Evolutionary conservation across 2,797 vertebrate genomes (phyloP), one percentile per base, ranked within the genome.

Genomic region (Mormyrus proboscirostris): DNA sequence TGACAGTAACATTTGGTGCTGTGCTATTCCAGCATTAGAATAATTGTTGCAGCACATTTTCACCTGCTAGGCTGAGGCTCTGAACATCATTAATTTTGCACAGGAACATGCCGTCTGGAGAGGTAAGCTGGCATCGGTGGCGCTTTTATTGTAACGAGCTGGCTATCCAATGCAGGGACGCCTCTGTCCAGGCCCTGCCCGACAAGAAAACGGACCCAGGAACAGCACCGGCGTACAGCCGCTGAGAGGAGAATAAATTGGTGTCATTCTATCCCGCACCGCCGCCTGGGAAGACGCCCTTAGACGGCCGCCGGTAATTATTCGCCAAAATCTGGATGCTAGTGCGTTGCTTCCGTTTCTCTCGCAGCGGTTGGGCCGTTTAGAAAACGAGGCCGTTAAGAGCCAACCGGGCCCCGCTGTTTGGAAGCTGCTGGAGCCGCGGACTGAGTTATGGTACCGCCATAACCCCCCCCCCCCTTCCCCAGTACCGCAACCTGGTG

Each of bases 1-100:
- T 99, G 98, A 99, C 97, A 98, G 97, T 96, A 97, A 96, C 97
- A 97, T 97, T 98, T 98, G 97, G 97, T 96, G 95, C 93, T 94
- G 95, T 93, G 94, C 95, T 97, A 96, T 96, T 97, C 95, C 96
- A 96, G 96, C 95, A 94, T 95, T 94, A 96, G 96, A 97, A 97
- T 95, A 96, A 96, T 96, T 95, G 96, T 97, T 95, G 93, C 94
- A 95, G 95, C 92, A 90, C 91, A 92, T 95, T 95, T 95, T 95
- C 95, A 94, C 93, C 96, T 96, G 93, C 94, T 95, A 96, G 96
- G 95, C 94, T 94, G 86, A 91, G 93, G 93, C 94, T 95, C 95
- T 94, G 94, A 47, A 90, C 94, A 94, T 95, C 94, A 95, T 95
- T 96, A 94, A 96, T 96, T 97, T 95, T 95, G 92, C 90, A 92